These are phyloP conservation scores for Peromyscus attwateri DNA, from an alignment of 2,797 vertebrate genomes.

Conservation along the genomic window DNA sequence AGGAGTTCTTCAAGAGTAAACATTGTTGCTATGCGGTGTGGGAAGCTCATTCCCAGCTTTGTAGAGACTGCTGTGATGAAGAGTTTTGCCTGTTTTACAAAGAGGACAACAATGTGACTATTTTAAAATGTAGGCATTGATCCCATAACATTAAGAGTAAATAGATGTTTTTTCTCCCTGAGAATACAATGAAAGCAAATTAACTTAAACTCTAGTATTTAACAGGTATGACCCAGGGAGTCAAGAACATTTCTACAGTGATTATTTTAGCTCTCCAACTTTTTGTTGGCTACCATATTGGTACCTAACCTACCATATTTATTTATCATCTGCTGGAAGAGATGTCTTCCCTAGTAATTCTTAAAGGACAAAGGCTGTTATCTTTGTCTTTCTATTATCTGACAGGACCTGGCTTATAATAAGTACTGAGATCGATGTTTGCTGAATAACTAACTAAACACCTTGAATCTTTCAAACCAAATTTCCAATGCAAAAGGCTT, in stretches of 20 bases:
- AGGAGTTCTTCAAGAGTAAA: conserved; percentile 25
- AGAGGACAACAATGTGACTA: not conserved
- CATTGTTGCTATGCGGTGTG: not conserved
- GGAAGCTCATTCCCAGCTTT: conserved; percentile 6
- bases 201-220: conserved; percentile 41
- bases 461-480: conserved; percentile 67
- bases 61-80: not conserved
- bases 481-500: conserved; percentile 41
- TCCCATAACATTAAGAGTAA: not conserved
- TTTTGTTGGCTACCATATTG: not conserved
- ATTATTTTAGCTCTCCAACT: conserved; percentile 35
- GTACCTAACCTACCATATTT: not conserved
- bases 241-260: not conserved
- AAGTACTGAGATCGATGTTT: conserved; percentile 45
- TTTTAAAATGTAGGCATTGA: conserved; percentile 53
- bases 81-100: not conserved
- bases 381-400: conserved; percentile 22
- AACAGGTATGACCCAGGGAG: conserved; percentile 13
- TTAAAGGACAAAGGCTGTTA: not conserved
- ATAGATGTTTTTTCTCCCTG: not conserved
- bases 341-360: not conserved
- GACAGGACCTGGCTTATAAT: not conserved
- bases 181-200: conserved; percentile 46
- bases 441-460: conserved; percentile 44
- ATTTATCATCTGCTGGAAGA: not conserved